Conservation (phyloP, 2,888 invertebrate genomes). For the Gryllus longicercus region DNA sequence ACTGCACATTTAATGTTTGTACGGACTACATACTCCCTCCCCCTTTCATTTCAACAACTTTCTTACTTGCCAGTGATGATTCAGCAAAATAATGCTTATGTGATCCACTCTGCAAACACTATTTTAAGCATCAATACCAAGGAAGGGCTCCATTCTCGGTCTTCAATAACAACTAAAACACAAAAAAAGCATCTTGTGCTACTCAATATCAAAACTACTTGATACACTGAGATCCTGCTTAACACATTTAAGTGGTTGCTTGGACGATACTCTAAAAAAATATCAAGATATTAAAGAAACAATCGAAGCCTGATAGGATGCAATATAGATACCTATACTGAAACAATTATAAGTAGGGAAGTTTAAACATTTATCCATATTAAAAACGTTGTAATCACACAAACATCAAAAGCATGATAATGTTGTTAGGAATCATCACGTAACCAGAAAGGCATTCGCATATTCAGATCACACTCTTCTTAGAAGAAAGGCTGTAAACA, state of each 20-base stretch:
- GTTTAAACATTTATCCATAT: background rate
- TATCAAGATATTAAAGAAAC: background rate
- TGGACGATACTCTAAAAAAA: background rate
- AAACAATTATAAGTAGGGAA: background rate
- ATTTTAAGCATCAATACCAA: slow-evolving; percentile 17
- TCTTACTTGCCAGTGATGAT: slow-evolving; percentile 17
- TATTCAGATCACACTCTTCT: slow-evolving; percentile 10
- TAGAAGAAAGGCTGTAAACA: slow-evolving; percentile 9
- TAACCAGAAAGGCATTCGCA: slow-evolving; percentile 10
- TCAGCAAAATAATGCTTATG: slow-evolving; percentile 17
- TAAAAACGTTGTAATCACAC: slow-evolving; percentile 1
- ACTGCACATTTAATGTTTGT: slow-evolving; percentile 17
- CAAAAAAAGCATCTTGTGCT: slow-evolving; percentile 17
- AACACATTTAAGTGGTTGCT: slow-evolving; percentile 17
- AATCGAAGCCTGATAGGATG: background rate
- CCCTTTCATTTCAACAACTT: slow-evolving; percentile 17
- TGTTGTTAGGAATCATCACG: slow-evolving; percentile 5
- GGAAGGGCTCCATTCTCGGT: slow-evolving; percentile 17
- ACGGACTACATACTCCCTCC: slow-evolving; percentile 17
- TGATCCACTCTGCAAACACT: slow-evolving; percentile 17
- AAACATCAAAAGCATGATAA: background rate
- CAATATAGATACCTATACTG: background rate
- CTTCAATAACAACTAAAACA: slow-evolving; percentile 17
- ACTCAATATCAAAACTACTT: slow-evolving; percentile 17
- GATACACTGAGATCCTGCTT: slow-evolving; percentile 2